Conservation (phyloP, 2,113 vertebrate genomes). For the Poecile atricapillus region DNA sequence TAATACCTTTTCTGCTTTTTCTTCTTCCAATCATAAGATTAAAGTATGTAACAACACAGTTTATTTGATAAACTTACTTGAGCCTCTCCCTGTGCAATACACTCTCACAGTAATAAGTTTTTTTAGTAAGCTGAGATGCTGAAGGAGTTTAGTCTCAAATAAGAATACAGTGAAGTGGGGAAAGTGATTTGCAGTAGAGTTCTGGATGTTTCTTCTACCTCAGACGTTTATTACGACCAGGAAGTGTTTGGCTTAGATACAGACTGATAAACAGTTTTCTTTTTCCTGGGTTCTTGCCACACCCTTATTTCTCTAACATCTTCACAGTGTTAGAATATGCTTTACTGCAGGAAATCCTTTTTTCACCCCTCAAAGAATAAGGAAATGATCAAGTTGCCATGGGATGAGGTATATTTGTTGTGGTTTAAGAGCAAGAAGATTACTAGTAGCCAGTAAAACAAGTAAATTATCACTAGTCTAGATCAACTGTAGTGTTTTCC, state of each 20-base stretch:
- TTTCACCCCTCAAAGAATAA: background rate
- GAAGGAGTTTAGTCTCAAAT: background rate
- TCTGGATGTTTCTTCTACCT: background rate
- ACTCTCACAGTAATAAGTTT: background rate
- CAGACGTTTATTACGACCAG: constrained; percentile 1
- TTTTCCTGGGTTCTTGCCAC: background rate
- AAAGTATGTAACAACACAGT: background rate
- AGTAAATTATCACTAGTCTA: constrained; percentile 33
- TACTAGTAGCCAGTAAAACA: background rate
- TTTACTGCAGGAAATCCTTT: background rate
- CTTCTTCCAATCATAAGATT: background rate
- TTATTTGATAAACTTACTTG: background rate
- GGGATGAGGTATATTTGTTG: background rate
- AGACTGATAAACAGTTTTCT: background rate
- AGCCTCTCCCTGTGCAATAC: background rate
- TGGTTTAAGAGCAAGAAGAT: background rate
- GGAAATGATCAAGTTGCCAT: background rate
- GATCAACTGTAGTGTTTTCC: constrained; percentile 12
- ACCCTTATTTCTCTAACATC: background rate
- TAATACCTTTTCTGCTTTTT: background rate
- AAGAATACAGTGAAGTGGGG: background rate
- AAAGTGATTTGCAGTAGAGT: background rate
- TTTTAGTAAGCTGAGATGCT: background rate
- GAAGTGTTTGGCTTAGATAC: constrained; percentile 28
- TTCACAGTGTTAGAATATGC: background rate